Percentiles rank a stretch among this genome's conserved stretches.
phyloP scores from a whole-genome alignment of 2,113 vertebrate species.

The Gambusia affinis region DNA sequence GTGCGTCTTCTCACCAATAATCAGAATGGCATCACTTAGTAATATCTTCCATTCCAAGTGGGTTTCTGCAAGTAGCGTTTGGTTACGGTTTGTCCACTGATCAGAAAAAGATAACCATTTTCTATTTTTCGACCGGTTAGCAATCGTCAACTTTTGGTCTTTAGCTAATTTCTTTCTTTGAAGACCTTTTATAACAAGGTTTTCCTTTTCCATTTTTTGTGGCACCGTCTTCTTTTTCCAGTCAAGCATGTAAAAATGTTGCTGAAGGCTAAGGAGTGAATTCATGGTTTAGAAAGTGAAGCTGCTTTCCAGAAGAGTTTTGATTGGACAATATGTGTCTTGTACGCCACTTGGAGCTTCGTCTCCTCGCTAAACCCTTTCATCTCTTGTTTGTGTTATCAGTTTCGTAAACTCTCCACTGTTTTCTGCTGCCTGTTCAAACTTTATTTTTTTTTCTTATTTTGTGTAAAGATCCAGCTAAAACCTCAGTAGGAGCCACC shows the following conservation, averaged over 20 bases:
- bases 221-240: neutral
- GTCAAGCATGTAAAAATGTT: neutral
- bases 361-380: slow-evolving; percentile 60
- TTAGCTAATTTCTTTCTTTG: neutral
- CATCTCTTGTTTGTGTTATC: slow-evolving; percentile 33
- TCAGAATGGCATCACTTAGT: neutral
- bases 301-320: too few species aligned
- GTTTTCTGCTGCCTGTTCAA: slow-evolving; percentile 21
- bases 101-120: too few species aligned
- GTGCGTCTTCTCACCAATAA: neutral
- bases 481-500: neutral
- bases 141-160: neutral
- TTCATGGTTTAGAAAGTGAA: too few species aligned
- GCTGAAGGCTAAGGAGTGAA: too few species aligned
- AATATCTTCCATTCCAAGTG: neutral
- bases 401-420: slow-evolving; percentile 9
- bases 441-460: slow-evolving; percentile 17
- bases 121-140: neutral
- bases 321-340: too few species aligned
- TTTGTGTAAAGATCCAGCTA: neutral
- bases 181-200: neutral
- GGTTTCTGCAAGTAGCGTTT: neutral
- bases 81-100: neutral
- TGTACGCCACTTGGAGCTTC: slow-evolving; percentile 27
- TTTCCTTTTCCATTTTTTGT: neutral